Evolutionary conservation across 37 sponge, comb jelly and placozoan genomes (phyloP), one percentile per base, ranked within the genome.

Genomic region (Axinella damicornis): DNA sequence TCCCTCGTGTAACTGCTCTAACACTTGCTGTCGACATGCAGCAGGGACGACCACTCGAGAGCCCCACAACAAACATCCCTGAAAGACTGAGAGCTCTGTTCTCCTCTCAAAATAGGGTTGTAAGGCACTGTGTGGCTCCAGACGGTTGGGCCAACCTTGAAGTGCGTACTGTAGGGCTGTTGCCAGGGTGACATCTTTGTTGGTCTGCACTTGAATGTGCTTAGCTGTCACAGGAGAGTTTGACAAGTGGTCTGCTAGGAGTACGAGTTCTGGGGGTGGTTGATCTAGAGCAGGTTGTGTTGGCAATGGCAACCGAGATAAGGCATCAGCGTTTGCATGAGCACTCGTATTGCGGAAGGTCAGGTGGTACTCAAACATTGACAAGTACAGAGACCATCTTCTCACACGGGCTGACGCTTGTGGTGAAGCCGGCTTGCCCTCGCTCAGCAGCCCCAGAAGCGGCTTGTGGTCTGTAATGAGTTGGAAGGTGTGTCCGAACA

Each of bases 401-500:
- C 54, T 27, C 20, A 76, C 40, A 25, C 77, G 58, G 4, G 77
- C 77, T 1, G 77, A 76, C 57, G 77, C 77, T 4, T 76, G 77
- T 14, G 61, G 46, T 76, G 77, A 41, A 19, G 40, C 12, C 2
- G 77, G 25, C 61, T 55, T 32, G 46, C 12, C 22, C 58, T 76
- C 59, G 16, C 58, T 76, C 21, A 76, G 40, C 33, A 76, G 40
- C 6, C 61, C 35, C 28, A 76, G 34, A 2, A 76, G 58, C 17
- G 77, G 77, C 27, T 76, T 76, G 77, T 76, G 77, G 59, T 76
- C 77, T 2, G 77, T 76, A 5, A 76, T 13, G 5, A 76, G 58
- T 9, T 17, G 5, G 59, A 76, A 76, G 2, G 2, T 17, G 32
- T 41, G 32, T 14, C 77, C 77, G 54, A 30, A 76, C 61, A 76